Evolutionary conservation across 2,888 invertebrate species (phyloP).

Genomic region (Xylota segnis): DNA sequence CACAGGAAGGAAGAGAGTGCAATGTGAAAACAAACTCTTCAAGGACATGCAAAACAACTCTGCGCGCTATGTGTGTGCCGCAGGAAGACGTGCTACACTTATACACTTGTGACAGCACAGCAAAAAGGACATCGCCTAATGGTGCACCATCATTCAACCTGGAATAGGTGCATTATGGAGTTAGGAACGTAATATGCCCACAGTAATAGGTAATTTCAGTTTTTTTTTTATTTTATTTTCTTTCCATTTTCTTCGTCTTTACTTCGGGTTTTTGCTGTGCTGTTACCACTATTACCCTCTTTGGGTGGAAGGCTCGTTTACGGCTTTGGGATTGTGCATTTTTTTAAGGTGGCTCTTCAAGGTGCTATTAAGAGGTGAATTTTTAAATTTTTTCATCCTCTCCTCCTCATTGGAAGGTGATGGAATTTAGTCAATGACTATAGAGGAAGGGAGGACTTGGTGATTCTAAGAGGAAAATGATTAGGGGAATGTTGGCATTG

Average conservation of each 20-base stretch:
- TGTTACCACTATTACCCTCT: constrained; percentile 27
- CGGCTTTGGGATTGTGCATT: constrained; percentile 33
- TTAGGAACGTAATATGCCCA: constrained; percentile 70
- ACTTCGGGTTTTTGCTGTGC: background rate
- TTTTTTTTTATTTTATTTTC: background rate
- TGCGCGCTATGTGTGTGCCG: constrained; percentile 22
- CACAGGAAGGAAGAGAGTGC: constrained; percentile 74
- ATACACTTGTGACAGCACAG: constrained; percentile 65
- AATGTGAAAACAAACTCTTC: constrained; percentile 75
- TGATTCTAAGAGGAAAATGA: background rate
- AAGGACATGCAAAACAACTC: constrained; percentile 76
- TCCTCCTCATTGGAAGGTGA: constrained; percentile 25
- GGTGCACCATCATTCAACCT: constrained; percentile 70
- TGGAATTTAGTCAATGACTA: constrained; percentile 25
- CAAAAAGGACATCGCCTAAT: constrained; percentile 74
- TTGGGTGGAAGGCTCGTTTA: constrained; percentile 24
- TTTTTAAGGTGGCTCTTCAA: constrained; percentile 29
- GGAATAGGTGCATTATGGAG: constrained; percentile 71
- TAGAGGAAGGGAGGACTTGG: background rate
- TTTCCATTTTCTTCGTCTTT: background rate
- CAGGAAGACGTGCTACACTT: constrained; percentile 67
- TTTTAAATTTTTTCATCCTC: constrained; percentile 8
- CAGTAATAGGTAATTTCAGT: constrained; percentile 73
- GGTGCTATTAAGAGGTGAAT: constrained; percentile 35
- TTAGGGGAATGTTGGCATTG: background rate